These are phyloP conservation scores for Calycopis cecrops DNA, from an alignment of 1,140 invertebrate species.

Conservation along the genomic window DNA sequence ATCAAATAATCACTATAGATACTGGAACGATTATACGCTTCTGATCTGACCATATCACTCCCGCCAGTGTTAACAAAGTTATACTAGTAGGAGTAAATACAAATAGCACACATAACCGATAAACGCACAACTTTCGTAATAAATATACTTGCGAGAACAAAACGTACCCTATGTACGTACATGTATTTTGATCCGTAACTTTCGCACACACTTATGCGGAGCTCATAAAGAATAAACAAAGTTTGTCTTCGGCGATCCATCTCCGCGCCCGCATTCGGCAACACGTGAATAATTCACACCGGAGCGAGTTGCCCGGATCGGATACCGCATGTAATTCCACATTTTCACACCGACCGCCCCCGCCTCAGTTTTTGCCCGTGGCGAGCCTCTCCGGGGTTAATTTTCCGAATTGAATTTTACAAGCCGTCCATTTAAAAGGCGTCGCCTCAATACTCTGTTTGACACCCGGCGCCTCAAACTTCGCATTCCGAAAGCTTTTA, in stretches of 20 bases:
- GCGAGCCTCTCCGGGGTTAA: conserved; percentile 53
- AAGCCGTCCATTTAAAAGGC: conserved; percentile 46
- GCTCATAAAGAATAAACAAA: conserved; percentile 36
- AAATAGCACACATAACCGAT: too few species aligned
- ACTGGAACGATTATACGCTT: too few species aligned
- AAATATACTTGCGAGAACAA: too few species aligned
- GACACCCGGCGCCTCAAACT: conserved; percentile 17
- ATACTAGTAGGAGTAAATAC: too few species aligned
- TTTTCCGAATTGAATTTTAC: conserved; percentile 58
- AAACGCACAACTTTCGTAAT: too few species aligned
- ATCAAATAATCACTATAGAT: too few species aligned
- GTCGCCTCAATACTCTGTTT: conserved; percentile 49
- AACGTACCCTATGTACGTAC: neutral
- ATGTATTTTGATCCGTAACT: conserved; percentile 16
- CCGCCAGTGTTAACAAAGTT: too few species aligned
- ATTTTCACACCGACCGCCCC: conserved; percentile 52
- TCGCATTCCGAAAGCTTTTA: conserved; percentile 16
- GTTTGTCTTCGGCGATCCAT: conserved; percentile 43
- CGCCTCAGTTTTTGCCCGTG: conserved; percentile 53
- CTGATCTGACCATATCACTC: too few species aligned
- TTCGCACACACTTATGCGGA: conserved; percentile 15
- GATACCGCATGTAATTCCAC: conserved; percentile 59
- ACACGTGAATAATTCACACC: conserved; percentile 56
- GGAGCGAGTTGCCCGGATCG: conserved; percentile 45
- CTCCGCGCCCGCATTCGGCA: conserved; percentile 38